A percentile compares a stretch with the other conserved stretches of the same genome.
Evolutionary conservation across 1,140 invertebrate species (phyloP).

Genomic region (Belonocnema kinseyi): DNA sequence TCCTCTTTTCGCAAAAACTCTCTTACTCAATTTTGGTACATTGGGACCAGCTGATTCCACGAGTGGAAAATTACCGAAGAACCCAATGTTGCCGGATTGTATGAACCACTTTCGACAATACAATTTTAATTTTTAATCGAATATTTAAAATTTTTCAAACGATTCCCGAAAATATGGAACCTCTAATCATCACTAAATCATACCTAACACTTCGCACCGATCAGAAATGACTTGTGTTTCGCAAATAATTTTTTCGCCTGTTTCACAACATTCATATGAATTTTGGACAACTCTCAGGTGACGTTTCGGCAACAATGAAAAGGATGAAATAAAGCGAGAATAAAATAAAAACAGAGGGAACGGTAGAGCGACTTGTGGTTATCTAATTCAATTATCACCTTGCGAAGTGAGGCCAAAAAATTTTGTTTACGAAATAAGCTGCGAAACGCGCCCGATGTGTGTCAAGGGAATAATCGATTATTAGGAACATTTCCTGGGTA

Average conservation of each 20-base stretch:
- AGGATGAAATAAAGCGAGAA: no score
- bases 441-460: no score
- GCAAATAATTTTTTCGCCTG: background rate
- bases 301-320: no score
- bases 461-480: no score
- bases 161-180: conserved; percentile 20
- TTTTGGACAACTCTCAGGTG: no score
- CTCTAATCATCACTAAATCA: background rate
- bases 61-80: conserved; percentile 42
- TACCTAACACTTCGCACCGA: background rate
- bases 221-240: conserved; percentile 27
- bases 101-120: background rate
- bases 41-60: background rate
- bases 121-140: background rate
- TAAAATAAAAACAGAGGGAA: no score
- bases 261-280: no score
- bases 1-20: background rate
- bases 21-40: conserved; percentile 4
- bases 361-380: no score
- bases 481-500: no score
- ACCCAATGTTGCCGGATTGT: background rate
- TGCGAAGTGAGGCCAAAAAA: no score
- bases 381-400: no score
- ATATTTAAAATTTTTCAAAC: conserved; percentile 32
- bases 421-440: no score